Base-by-base conservation (phyloP, 2,797 vertebrate genomes). In the Merluccius polli region DNA sequence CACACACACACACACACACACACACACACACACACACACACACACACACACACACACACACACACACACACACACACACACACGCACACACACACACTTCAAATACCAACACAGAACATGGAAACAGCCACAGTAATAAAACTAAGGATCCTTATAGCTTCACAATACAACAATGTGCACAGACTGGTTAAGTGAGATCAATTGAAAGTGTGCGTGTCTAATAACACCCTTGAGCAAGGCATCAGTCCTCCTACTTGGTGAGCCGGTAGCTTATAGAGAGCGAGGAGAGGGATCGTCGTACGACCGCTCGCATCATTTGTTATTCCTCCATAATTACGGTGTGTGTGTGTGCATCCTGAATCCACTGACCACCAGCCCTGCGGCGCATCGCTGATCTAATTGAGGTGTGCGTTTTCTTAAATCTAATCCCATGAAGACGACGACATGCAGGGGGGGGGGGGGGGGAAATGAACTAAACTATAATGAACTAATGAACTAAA, bases 1-100 rank as follows among this genome's bases (percentile, higher is more conserved):
- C 44, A 48, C 44, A 48, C 44, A 48, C 44, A 48, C 44, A 48
- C 44, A 48, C 44, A 48, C 63, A 65, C 63, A 65, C 63, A 65
- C 63, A 65, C 63, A 65, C 63, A 65, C 63, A 65, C 63, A 65
- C 36, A 35, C 70, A 71, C 70, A 71, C 70, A 71, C 70, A 71
- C 33, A 71, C 33, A 71, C 70, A 71, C 70, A 71, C 70, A 71
- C 70, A 48, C 44, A 48, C 44, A 48, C 44, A 48, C 44, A 48
- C 44, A 48, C 44, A 48, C 44, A 48, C 44, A 48, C 44, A 48
- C 44, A 48, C 44, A 48, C 44, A 48, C 44, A 48, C 44, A 48
- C 44, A 48, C 3, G 2, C 11, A 48, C 3, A 3, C 3, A 48
- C 44, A 48, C 44, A n/a, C n/a, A n/a, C n/a, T n/a, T n/a, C n/a